Base-by-base conservation (phyloP, 2,888 invertebrate genomes). In the Cotesia congregata region DNA sequence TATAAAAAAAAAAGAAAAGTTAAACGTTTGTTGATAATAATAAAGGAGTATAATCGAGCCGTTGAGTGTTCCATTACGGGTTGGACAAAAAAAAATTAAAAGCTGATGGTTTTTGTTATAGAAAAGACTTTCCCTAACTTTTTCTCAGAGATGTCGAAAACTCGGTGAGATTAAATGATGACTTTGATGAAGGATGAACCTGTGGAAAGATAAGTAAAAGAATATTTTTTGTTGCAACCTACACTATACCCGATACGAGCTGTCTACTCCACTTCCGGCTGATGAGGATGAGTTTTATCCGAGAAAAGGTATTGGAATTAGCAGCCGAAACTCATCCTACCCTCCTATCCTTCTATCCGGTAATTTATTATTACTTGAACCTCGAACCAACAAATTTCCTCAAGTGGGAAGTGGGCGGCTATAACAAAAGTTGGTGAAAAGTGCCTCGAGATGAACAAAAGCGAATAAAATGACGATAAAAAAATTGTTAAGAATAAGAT, bases 221-320 rank as follows among this genome's bases (percentile, higher is more conserved):
- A 39, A 20, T 20, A 30, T 38, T n/a, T 38, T 38, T 67, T 15
- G 6, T 62, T 20, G 67, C 12, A 67, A 67, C 7, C 30, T n/a
- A 67, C 39, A 67, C 67, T 20, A 30, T 20, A 30, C 30, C 30
- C 30, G 30, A 30, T 30, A 30, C 39, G 30, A 62, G n/a, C 67
- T 67, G 30, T 20, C 67, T 67, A 5, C 39, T 67, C 9, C 12
- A 38, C 67, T 38, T 67, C 67, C 67, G 20, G 20, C 67, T 50
- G 50, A 50, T 50, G 50, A 50, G 50, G 30, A 30, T 30, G 30
- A 30, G 30, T 30, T 30, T 50, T 50, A 50, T 50, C 50, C 50
- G 4, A 50, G 50, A 50, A 50, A 50, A 12, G 12, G 50, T 50
- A 50, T 50, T 50, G 50, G 50, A 50, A 50, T 50, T 50, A 50